phyloP scores from a whole-genome alignment of 2,888 invertebrate genomes.

The Bimastos eiseni region DNA sequence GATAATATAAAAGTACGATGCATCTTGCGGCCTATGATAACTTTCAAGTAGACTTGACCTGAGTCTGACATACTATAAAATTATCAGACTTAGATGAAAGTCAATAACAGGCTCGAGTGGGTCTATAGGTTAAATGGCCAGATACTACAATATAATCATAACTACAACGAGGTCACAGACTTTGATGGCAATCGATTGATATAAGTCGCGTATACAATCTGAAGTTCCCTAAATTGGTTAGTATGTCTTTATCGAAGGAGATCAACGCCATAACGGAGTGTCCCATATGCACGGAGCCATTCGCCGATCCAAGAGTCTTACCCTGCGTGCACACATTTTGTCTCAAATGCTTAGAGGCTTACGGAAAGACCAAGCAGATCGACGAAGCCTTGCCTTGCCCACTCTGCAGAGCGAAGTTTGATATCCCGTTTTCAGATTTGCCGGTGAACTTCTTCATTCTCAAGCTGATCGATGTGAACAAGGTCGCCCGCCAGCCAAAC shows the following conservation, averaged over 20 bases:
- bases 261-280: background rate
- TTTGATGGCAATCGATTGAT: too few relatives aligned
- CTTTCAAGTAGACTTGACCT: too few relatives aligned
- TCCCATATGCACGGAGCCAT: background rate
- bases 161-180: too few relatives aligned
- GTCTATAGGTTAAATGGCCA: too few relatives aligned
- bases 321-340: constrained; percentile 10
- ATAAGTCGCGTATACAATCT: too few relatives aligned
- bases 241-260: background rate
- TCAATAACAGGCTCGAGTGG: too few relatives aligned
- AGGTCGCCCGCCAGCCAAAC: background rate
- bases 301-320: background rate
- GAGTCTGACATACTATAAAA: too few relatives aligned
- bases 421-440: background rate
- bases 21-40: too few relatives aligned
- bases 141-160: too few relatives aligned
- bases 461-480: constrained; percentile 16
- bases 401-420: background rate
- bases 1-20: too few relatives aligned
- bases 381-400: background rate
- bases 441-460: constrained; percentile 16
- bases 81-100: too few relatives aligned
- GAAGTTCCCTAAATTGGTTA: background rate
- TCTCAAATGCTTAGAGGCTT: constrained; percentile 3
- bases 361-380: background rate